These are phyloP conservation scores for Thereuonema tuberculata DNA, from an alignment of 1,140 invertebrate genomes.

Conservation along the genomic window DNA sequence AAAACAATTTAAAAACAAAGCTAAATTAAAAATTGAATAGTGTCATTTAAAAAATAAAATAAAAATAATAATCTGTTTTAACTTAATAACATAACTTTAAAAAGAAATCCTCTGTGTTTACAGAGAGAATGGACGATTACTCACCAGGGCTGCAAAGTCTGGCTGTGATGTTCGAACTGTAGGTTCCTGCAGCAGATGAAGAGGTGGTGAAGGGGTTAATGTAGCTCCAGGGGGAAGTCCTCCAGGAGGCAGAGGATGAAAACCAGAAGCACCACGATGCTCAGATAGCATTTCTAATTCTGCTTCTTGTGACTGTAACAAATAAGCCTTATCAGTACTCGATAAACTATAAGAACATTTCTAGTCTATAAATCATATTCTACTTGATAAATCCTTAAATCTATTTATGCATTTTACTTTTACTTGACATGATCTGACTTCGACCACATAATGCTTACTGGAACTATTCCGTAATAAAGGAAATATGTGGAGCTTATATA, in stretches of 20 bases:
- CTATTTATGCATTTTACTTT: not conserved
- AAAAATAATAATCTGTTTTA: too few species aligned
- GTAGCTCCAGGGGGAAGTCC: constrained; percentile 3
- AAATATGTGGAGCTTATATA: too few species aligned
- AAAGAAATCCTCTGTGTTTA: too few species aligned
- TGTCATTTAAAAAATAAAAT: too few species aligned
- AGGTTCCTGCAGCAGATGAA: constrained; percentile 28
- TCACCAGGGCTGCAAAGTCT: constrained; percentile 20
- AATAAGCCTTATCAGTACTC: not conserved
- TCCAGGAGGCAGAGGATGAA: constrained; percentile 9
- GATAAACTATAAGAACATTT: not conserved
- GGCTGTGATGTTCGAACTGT: constrained; percentile 27
- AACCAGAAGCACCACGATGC: constrained; percentile 20
- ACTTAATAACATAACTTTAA: too few species aligned
- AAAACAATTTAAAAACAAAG: too few species aligned
- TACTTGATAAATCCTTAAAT: not conserved
- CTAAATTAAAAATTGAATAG: too few species aligned
- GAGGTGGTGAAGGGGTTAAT: constrained; percentile 15
- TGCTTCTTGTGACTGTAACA: constrained; percentile 23
- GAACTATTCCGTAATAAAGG: too few species aligned
- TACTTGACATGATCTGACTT: too few species aligned
- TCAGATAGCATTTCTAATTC: constrained; percentile 20
- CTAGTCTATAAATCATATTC: too few species aligned
- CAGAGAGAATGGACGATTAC: not conserved
- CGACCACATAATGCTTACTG: too few species aligned